These are phyloP conservation scores for Dipodomys ordii DNA, from an alignment of 2,113 vertebrate genomes.

Conservation along the genomic window DNA sequence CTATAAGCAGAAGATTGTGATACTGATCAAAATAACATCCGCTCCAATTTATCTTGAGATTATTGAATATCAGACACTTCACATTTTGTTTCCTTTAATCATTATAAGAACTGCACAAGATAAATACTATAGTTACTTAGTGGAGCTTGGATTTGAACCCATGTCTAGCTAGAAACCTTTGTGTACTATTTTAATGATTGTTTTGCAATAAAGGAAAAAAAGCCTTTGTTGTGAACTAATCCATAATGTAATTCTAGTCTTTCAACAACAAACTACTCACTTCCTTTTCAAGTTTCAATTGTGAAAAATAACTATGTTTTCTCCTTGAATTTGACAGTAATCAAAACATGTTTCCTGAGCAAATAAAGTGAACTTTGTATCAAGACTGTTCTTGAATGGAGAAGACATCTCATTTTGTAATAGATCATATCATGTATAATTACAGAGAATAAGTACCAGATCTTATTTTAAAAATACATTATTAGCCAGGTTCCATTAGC, in stretches of 20 bases:
- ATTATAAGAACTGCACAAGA: not conserved
- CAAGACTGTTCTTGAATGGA: not conserved
- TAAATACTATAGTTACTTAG: slow-evolving; percentile 32
- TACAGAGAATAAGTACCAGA: no score
- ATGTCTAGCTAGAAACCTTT: not conserved
- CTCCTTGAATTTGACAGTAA: slow-evolving; percentile 26
- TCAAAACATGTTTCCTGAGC: not conserved
- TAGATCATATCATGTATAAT: no score
- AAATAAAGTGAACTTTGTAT: not conserved
- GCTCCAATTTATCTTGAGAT: not conserved
- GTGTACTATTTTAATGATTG: not conserved
- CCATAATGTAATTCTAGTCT: not conserved
- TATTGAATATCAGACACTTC: not conserved
- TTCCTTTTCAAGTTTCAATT: slow-evolving; percentile 20
- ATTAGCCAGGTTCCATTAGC: no score
- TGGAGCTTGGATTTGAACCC: not conserved
- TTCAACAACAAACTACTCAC: not conserved
- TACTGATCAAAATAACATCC: slow-evolving; percentile 38
- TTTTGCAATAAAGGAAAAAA: not conserved
- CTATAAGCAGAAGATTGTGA: not conserved
- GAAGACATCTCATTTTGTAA: no score
- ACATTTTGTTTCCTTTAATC: slow-evolving; percentile 17
- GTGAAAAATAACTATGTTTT: not conserved
- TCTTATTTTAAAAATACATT: no score
- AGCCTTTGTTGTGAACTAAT: not conserved